A percentile compares a stretch with the other conserved stretches of the same genome.
Evolutionary conservation across 2,113 vertebrate genomes (phyloP).

Genomic region (Chitala chitala): DNA sequence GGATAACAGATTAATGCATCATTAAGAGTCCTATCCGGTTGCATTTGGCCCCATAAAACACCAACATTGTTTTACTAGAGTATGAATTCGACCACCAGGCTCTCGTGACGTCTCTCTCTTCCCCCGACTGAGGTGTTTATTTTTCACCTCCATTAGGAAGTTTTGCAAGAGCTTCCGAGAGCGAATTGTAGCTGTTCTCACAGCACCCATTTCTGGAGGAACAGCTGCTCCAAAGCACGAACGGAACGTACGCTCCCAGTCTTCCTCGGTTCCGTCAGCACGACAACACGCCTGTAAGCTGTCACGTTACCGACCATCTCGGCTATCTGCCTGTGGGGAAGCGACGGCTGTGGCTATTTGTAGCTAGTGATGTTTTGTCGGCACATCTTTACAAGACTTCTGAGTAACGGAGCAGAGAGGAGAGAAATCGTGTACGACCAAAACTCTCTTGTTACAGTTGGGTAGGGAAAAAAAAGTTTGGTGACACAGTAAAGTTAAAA

Average conservation of each 20-base stretch:
- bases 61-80: neutral
- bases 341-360: constrained; percentile 22
- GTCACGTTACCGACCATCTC: constrained; percentile 22
- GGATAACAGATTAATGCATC: constrained; percentile 1
- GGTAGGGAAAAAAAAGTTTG: no score
- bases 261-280: constrained; percentile 14
- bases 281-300: neutral
- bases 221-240: constrained; percentile 47
- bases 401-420: neutral
- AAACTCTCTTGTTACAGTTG: no score
- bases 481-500: no score
- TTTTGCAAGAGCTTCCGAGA: constrained; percentile 40
- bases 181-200: constrained; percentile 55
- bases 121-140: constrained; percentile 41
- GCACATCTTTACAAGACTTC: neutral
- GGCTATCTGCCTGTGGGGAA: constrained; percentile 30
- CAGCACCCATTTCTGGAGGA: constrained; percentile 51
- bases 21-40: neutral
- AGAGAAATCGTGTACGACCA: no score
- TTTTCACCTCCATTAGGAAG: constrained; percentile 46
- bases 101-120: constrained; percentile 31
- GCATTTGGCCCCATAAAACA: neutral
- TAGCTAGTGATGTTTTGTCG: constrained; percentile 16
- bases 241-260: constrained; percentile 26
- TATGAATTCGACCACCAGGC: neutral